Evolutionary conservation across 1,140 invertebrate species (phyloP), one percentile per base, ranked within the genome.

Genomic region (Maniola jurtina): DNA sequence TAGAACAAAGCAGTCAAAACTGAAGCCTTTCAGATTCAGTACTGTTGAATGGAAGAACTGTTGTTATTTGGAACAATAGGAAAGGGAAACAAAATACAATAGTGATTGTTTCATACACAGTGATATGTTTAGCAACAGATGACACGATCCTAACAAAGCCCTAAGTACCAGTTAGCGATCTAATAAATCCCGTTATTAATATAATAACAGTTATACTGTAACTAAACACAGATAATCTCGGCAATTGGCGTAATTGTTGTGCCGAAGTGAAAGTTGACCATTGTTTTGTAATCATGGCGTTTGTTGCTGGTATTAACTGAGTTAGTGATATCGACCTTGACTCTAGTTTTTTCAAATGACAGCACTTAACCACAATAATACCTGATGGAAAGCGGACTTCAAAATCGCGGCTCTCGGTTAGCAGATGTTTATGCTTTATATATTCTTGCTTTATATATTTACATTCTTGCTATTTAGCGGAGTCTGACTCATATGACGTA

Each of bases 151-250:
- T 36, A 52, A 64, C 47, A 57, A 59, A 59, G 13, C 42, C 16
- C 38, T 45, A 59, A 68, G 55, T 68, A 55, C 58, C 55, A 54
- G 55, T 42, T 63, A 66, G 47, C 14, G 55, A 50, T 50, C 47
- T 70, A 62, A 59, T 42, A 40, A 35, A 57, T 15, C 61, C 66
- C 45, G 70, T 71, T 64, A 63, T 69, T 65, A 66, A 70, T 75
- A 75, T 78, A 73, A 76, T 75, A 66, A 56, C 54, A 52, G 61
- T 66, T 73, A 72, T 75, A 68, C 64, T 48, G 58, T 61, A 60
- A 14, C 58, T 71, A 64, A 64, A 64, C 36, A 56, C 48, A 45
- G 65, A 68, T 71, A 71, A 71, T 67, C 61, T 58, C 58, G 25
- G 58, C 61, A 68, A 71, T 68, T 71, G 66, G 16, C 54, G 70